Conservation (phyloP, 2,113 vertebrate genomes). For the Boulengeromyrus knoepffleri region DNA sequence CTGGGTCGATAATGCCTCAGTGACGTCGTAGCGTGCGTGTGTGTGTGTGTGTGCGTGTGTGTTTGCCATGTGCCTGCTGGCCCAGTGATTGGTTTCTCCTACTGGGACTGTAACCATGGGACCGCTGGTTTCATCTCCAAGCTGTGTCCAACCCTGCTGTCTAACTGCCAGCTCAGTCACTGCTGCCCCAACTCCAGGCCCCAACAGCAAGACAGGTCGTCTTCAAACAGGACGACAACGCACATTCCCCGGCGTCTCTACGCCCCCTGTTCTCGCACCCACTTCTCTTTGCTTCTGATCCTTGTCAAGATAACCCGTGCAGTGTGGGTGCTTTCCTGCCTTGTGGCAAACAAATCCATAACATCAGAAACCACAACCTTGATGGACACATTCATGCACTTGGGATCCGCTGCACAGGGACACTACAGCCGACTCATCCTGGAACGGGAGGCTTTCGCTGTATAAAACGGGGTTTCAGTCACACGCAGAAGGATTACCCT, state of each 20-base stretch:
- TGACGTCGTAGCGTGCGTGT: background rate
- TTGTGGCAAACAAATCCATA: background rate
- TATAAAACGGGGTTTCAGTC: background rate
- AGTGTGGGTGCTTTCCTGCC: background rate
- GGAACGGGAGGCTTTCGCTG: background rate
- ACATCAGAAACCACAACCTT: background rate
- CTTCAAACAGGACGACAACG: background rate
- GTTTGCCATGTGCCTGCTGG: background rate
- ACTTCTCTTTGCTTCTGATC: background rate
- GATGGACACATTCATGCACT: background rate
- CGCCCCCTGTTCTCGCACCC: background rate
- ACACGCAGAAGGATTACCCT: background rate
- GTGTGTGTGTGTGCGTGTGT: background rate
- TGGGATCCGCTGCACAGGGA: background rate
- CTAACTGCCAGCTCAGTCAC: background rate
- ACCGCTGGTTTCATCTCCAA: background rate
- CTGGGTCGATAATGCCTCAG: background rate
- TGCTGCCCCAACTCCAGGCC: background rate
- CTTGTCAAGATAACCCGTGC: background rate
- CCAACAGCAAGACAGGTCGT: background rate
- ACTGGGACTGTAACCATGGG: background rate
- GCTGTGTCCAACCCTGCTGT: background rate
- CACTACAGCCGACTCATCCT: background rate
- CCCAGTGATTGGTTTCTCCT: background rate
- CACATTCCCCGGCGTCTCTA: background rate